Evolutionary conservation across 1,140 invertebrate species (phyloP).

Genomic region (Bombus balteatus): DNA sequence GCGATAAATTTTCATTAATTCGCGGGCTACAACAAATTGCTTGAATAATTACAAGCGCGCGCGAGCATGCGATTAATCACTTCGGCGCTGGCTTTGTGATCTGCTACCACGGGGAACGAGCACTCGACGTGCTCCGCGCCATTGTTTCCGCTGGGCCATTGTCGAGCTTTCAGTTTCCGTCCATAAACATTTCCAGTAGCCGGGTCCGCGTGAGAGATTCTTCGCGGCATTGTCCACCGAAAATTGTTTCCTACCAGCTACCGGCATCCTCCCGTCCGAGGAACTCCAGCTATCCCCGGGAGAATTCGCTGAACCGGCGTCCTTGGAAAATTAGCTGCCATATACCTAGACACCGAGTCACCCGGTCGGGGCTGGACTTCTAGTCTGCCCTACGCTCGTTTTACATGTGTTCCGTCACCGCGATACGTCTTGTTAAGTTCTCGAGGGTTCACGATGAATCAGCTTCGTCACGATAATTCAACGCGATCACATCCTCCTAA

Average conservation of each 20-base stretch:
- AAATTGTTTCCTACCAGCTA: constrained; percentile 68
- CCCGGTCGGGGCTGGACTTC: neutral
- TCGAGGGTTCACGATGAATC: constrained; percentile 4
- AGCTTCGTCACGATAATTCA: constrained; percentile 22
- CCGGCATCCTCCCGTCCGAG: constrained; percentile 44
- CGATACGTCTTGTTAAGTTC: constrained; percentile 28
- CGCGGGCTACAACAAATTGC: constrained; percentile 79
- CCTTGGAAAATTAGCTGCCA: constrained; percentile 63
- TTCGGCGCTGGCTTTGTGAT: constrained; percentile 75
- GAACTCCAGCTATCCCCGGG: constrained; percentile 62
- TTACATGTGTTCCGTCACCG: constrained; percentile 2
- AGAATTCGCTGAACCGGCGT: constrained; percentile 60
- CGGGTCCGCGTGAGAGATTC: constrained; percentile 67
- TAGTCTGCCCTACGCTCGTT: neutral
- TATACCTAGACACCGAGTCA: constrained; percentile 27
- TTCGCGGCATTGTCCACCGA: constrained; percentile 70
- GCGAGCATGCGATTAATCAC: constrained; percentile 77
- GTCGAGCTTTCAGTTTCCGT: constrained; percentile 72
- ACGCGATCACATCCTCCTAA: neutral
- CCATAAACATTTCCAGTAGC: constrained; percentile 75
- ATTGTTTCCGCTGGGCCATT: constrained; percentile 76
- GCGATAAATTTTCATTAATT: constrained; percentile 80
- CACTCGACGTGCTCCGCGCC: constrained; percentile 73
- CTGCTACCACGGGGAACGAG: constrained; percentile 66
- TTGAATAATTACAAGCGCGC: constrained; percentile 79